phyloP scores from a whole-genome alignment of 2,888 invertebrate genomes.

The Chrysodeixis includens region DNA sequence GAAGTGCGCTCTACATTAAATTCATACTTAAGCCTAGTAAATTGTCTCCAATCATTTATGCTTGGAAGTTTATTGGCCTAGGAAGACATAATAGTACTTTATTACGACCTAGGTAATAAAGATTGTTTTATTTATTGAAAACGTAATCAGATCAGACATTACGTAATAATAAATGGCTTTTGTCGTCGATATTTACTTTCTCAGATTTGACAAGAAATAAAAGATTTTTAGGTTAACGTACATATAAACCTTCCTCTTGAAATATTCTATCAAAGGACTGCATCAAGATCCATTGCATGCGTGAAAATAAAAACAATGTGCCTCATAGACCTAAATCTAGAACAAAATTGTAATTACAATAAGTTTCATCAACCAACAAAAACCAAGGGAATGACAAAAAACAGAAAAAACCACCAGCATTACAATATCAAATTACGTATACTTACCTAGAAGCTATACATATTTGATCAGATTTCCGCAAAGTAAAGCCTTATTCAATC shows the following conservation, averaged over 20 bases:
- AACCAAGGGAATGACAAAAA: neutral
- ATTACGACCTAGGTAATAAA: neutral
- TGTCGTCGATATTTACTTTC: no score
- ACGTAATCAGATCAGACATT: no score
- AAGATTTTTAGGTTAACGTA: no score
- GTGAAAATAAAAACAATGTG: no score
- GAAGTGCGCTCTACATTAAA: neutral
- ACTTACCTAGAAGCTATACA: constrained; percentile 11
- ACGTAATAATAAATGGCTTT: neutral
- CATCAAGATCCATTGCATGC: no score
- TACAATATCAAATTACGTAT: neutral
- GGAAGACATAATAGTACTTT: constrained; percentile 12
- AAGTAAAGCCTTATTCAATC: constrained; percentile 1
- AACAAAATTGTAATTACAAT: no score
- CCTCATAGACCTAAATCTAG: no score
- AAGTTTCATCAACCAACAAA: no score
- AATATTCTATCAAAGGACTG: no score
- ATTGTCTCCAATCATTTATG: constrained; percentile 8
- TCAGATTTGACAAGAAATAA: no score
- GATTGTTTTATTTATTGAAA: neutral
- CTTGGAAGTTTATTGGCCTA: constrained; percentile 40
- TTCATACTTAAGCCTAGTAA: constrained; percentile 16
- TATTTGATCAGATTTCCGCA: constrained; percentile 14
- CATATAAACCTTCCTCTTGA: no score
- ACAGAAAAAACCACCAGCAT: neutral